phyloP scores from a whole-genome alignment of 2,888 invertebrate genomes.

The Acanthosepion pharaonis region DNA sequence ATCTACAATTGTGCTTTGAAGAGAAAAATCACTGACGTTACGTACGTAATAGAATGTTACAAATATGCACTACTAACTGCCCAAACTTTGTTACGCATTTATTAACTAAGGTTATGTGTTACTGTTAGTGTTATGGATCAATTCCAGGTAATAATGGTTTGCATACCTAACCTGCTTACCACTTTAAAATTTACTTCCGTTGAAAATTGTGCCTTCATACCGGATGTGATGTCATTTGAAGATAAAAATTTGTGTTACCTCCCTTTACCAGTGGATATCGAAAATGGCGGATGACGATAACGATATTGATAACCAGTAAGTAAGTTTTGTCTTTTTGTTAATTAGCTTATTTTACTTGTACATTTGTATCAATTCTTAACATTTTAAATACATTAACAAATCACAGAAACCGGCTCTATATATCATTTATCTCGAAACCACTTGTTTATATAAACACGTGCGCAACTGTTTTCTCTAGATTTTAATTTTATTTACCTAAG shows the following conservation, averaged over 20 bases:
- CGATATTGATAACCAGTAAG: neutral
- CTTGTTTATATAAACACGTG: neutral
- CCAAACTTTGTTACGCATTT: no score
- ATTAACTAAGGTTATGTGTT: no score
- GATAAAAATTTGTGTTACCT: neutral
- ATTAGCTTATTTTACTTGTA: neutral
- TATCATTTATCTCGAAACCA: neutral
- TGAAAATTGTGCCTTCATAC: neutral
- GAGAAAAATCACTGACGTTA: no score
- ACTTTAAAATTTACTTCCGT: no score
- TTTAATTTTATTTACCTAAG: neutral
- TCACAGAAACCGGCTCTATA: neutral
- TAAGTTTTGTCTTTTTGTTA: neutral
- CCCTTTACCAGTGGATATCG: neutral
- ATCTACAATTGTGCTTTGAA: no score
- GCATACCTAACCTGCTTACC: no score
- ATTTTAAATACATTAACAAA: neutral
- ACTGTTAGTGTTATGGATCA: no score
- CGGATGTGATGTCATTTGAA: neutral
- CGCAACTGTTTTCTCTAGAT: neutral
- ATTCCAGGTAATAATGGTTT: no score
- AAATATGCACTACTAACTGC: no score
- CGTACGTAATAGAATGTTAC: no score
- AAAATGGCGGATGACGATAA: slow-evolving; percentile 41
- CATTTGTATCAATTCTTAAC: neutral